Conservation (phyloP, 2,888 invertebrate species). For the Lycaena phlaeas region DNA sequence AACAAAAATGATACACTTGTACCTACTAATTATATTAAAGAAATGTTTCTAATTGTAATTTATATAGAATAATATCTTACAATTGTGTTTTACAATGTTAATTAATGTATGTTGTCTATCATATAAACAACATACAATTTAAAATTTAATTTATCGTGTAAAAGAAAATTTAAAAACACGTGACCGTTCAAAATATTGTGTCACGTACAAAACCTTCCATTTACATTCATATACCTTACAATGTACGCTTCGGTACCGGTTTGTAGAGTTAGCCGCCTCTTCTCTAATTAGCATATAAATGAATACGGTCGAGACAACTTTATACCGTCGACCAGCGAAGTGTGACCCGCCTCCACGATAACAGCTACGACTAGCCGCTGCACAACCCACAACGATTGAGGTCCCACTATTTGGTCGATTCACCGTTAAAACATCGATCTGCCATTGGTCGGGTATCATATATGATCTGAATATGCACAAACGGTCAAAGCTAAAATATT, state of each 20-base stretch:
- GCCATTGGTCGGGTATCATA: not conserved
- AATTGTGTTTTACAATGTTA: too few species aligned
- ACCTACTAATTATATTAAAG: too few species aligned
- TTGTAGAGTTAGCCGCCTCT: constrained; percentile 48
- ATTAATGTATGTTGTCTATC: too few species aligned
- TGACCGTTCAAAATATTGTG: not conserved
- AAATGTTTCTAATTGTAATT: too few species aligned
- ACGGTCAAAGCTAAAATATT: constrained; percentile 4
- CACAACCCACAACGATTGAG: not conserved
- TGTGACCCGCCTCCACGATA: constrained; percentile 24
- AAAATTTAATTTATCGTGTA: too few species aligned
- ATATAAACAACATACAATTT: too few species aligned
- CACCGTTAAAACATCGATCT: not conserved
- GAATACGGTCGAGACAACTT: constrained; percentile 63
- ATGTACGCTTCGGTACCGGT: constrained; percentile 36
- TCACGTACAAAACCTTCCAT: not conserved
- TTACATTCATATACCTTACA: constrained; percentile 2
- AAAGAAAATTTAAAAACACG: too few species aligned
- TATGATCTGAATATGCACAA: not conserved
- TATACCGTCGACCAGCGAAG: constrained; percentile 44
- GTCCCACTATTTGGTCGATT: not conserved
- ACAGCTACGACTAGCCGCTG: not conserved
- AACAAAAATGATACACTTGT: too few species aligned
- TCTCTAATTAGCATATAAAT: constrained; percentile 67
- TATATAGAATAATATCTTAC: too few species aligned